Evolutionary conservation across 1,140 invertebrate species (phyloP).

Genomic region (Heterodera schachtii): DNA sequence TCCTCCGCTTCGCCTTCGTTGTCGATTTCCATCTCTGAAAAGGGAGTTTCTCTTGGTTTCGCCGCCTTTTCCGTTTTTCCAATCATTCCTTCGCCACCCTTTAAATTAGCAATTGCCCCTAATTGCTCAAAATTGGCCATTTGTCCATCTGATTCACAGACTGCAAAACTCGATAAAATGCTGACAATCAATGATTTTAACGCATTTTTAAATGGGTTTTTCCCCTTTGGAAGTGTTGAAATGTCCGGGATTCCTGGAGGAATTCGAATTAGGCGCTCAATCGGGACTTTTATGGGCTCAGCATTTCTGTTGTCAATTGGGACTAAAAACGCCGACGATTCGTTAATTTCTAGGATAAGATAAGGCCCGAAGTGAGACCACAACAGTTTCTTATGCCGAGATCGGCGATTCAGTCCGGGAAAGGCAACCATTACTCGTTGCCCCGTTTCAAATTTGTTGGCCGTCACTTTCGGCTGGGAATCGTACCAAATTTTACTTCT

Average conservation of each 20-base stretch:
- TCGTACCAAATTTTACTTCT: constrained; percentile 1
- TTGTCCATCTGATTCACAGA: background rate
- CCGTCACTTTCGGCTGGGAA: background rate
- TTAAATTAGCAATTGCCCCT: constrained; percentile 1
- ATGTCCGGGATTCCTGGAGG: no score
- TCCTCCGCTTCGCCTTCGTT: no score
- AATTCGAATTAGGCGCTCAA: background rate
- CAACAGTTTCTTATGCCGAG: constrained; percentile 10
- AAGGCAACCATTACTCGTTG: background rate
- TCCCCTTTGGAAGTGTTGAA: background rate
- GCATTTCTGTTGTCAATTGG: background rate
- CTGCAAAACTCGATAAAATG: background rate
- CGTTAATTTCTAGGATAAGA: constrained; percentile 4
- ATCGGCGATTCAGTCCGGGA: background rate
- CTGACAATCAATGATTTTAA: background rate
- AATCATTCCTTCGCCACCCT: background rate
- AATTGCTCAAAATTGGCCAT: background rate
- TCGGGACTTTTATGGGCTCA: background rate
- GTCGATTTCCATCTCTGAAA: no score
- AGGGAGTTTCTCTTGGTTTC: background rate
- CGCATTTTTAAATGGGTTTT: constrained; percentile 9
- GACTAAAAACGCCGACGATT: background rate
- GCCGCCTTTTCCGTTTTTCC: background rate
- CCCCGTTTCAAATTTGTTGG: background rate
- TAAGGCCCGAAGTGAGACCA: background rate